Base-by-base conservation (phyloP, 2,888 invertebrate species). In the Orthonevra nobilis region DNA sequence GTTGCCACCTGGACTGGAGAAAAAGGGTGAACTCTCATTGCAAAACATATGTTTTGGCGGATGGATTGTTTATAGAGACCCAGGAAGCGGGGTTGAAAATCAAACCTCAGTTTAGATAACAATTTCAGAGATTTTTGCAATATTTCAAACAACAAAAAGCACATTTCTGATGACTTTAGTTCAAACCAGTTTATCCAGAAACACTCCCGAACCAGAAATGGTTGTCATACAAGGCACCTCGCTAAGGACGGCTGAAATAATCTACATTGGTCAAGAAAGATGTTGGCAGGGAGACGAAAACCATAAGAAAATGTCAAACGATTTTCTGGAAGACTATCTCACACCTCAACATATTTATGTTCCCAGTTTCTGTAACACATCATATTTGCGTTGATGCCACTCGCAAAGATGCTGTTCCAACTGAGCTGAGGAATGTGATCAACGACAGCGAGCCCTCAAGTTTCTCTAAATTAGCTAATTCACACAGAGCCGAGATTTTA, bases 41-140 rank as follows among this genome's bases (percentile, higher is more conserved):
- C 42, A 17, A 42, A 42, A 42, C 17, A 19, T n/a, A 9, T 42
- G 17, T 15, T 17, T 42, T 42, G 15, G 42, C 14, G 15, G 42
- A n/a, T 42, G 42, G 42, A 42, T 42, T 19, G 17, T 42, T 1
- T 42, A 14, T 17, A 17, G 19, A 17, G 17, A 42, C 19, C 17
- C 42, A n/a, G 42, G 17, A 17, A 42, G 42, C 42, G 42, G 42
- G n/a, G 17, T 42, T 42, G 42, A 7, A 42, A 42, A 19, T 42
- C 15, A 42, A 42, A 42, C 26, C 42, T 42, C 42, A 19, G 42
- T 19, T 17, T 42, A 17, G 17, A 42, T 17, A 1, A 42, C 42
- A 42, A 14, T 42, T 12, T 0, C 10, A 6, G 52, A 34, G 12
- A 36, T 10, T 20, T 42, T 15, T 42, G 42, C 17, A 17, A 42